Conservation (phyloP, 1,140 invertebrate genomes). For the Drosophila ficusphila region DNA sequence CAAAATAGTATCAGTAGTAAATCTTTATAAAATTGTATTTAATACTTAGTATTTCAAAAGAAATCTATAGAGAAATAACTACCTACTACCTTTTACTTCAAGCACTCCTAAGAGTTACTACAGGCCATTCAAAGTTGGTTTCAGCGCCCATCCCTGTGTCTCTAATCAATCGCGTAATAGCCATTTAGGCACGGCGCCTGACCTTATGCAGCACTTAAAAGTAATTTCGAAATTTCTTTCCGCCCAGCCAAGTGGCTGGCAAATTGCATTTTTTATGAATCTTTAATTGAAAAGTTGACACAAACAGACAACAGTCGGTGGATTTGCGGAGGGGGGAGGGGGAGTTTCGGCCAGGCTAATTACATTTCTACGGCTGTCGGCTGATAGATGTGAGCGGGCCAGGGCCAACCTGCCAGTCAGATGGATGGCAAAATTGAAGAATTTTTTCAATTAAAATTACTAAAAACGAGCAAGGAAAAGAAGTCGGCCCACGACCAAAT, state of each 20-base stretch:
- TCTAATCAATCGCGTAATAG: constrained; percentile 42
- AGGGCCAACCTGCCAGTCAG: constrained; percentile 32
- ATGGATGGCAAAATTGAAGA: constrained; percentile 80
- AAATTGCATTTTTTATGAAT: constrained; percentile 77
- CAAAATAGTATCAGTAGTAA: too few species aligned
- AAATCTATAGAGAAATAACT: background rate
- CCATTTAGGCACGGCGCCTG: constrained; percentile 51
- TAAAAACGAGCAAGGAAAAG: constrained; percentile 31
- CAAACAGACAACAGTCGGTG: constrained; percentile 43
- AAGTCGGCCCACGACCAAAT: constrained; percentile 50
- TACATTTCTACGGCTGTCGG: constrained; percentile 70
- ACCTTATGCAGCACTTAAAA: constrained; percentile 71
- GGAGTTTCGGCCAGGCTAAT: constrained; percentile 50
- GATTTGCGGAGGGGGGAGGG: background rate
- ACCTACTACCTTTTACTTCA: too few species aligned
- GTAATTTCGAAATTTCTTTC: constrained; percentile 71
- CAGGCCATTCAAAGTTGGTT: too few species aligned
- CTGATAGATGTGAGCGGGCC: constrained; percentile 20
- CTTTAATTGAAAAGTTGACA: constrained; percentile 79
- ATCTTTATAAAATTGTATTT: too few species aligned
- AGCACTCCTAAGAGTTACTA: too few species aligned
- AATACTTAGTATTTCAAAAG: background rate
- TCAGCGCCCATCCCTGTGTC: background rate
- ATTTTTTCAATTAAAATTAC: constrained; percentile 82
- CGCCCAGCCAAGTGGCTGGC: constrained; percentile 46